Evolutionary conservation across 1,140 invertebrate species (phyloP), one percentile per base, ranked within the genome.

Genomic region (Aethina tumida): DNA sequence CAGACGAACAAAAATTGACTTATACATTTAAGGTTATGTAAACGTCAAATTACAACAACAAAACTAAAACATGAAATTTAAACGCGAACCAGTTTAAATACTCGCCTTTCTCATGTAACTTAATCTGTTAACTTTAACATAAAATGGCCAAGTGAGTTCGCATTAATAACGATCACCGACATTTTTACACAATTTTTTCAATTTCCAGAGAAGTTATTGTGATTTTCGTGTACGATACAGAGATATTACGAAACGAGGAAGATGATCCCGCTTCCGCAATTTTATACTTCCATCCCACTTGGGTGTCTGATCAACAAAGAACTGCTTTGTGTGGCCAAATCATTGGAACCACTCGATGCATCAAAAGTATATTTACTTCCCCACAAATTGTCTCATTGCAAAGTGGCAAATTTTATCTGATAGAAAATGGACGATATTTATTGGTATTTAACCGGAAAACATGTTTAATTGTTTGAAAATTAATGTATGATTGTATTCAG

Each of bases 181-280:
- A 26, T 28, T 28, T 20, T 17, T 17, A 19, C 15, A 24, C n/a
- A 21, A 22, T 6, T 4, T 4, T n/a, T 4, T 6, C 32, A 20
- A 39, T 35, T 70, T 70, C 22, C 55, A 86, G 81, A 63, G 84
- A 89, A 69, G 82, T 87, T 65, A 79, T 85, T 71, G 86, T 90
- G 63, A 78, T 88, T 39, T 88, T 90, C 67, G 73, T 89, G 28
- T 91, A 89, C 49, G 84, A 89, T 65, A 82, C 77, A n/a, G 67
- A 77, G 54, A 73, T 72, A 52, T 79, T 83, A 56, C 69, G 73
- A 49, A 69, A 71, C 21, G 85, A 89, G 60, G 81, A 82, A 43
- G 84, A 88, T 62, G 85, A 91, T 65, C 83, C 84, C n/a, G 77
- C 80, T 32, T 74, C 84, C 30, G 83, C 85, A 10, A 79, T 91